phyloP scores from a whole-genome alignment of 2,113 vertebrate species.

The Pimephales promelas region DNA sequence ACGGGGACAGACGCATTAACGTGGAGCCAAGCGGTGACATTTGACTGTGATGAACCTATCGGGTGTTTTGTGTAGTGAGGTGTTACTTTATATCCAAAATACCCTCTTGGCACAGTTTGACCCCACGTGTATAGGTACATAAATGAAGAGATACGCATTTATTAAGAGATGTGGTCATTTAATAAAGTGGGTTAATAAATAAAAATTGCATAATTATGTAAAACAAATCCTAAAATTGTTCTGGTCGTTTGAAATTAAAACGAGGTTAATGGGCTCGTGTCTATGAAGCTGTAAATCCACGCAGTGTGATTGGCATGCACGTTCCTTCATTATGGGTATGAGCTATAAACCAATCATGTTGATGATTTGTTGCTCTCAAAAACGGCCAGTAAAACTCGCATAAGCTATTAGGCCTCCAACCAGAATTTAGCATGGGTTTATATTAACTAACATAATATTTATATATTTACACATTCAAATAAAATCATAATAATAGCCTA shows the following conservation, averaged over 20 bases:
- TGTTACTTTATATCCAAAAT: constrained; percentile 22
- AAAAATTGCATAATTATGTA: background rate
- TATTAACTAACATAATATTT: background rate
- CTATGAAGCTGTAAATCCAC: constrained; percentile 4
- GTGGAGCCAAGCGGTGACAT: constrained; percentile 34
- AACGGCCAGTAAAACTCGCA: background rate
- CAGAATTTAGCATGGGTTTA: background rate
- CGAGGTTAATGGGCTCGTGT: background rate
- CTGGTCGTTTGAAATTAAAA: background rate
- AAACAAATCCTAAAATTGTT: background rate
- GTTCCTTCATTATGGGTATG: background rate
- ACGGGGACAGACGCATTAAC: constrained; percentile 34
- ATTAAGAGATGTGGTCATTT: background rate
- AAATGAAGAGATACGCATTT: background rate
- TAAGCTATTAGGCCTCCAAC: background rate
- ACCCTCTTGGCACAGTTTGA: constrained; percentile 24
- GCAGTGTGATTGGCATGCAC: background rate
- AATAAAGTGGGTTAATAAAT: too few relatives aligned
- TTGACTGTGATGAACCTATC: constrained; percentile 37
- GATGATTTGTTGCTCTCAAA: background rate
- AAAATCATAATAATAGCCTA: background rate
- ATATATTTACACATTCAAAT: background rate
- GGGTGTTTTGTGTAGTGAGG: constrained; percentile 22
- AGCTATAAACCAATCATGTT: background rate
- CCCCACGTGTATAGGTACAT: background rate